Conservation (phyloP, 2,888 invertebrate species). For the Hydraecia micacea region DNA sequence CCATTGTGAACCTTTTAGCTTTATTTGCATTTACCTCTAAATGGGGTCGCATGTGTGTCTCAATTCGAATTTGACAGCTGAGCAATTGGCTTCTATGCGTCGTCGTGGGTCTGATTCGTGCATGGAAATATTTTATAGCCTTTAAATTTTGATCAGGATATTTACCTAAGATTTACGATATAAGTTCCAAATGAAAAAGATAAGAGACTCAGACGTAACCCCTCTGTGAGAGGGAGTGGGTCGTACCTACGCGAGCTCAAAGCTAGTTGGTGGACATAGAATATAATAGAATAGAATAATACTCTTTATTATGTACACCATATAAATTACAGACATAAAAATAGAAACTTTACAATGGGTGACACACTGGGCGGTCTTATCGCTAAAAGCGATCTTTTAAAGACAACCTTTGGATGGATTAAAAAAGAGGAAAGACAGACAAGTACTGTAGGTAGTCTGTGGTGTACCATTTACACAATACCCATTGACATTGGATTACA, state of each 20-base stretch:
- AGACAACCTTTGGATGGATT: too few relatives aligned
- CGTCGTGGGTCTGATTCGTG: neutral
- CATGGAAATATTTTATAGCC: neutral
- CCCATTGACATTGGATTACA: neutral
- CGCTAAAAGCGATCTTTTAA: too few relatives aligned
- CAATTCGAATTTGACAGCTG: neutral
- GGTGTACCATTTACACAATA: too few relatives aligned
- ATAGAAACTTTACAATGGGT: too few relatives aligned
- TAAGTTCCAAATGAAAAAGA: neutral
- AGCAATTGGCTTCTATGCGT: neutral
- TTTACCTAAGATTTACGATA: neutral
- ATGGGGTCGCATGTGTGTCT: neutral
- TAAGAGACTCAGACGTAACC: neutral
- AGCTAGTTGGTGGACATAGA: neutral
- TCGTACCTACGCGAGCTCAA: neutral
- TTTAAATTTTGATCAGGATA: neutral
- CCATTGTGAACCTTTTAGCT: conserved; percentile 33
- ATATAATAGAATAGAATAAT: too few relatives aligned
- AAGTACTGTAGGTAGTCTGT: too few relatives aligned
- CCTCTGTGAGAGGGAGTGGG: neutral
- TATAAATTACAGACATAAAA: too few relatives aligned
- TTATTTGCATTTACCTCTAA: conserved; percentile 29
- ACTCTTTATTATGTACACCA: too few relatives aligned
- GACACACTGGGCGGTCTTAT: too few relatives aligned
- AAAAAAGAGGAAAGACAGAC: too few relatives aligned